Base-by-base conservation (phyloP, 2,797 vertebrate genomes). In the Amazonetta brasiliensis region DNA sequence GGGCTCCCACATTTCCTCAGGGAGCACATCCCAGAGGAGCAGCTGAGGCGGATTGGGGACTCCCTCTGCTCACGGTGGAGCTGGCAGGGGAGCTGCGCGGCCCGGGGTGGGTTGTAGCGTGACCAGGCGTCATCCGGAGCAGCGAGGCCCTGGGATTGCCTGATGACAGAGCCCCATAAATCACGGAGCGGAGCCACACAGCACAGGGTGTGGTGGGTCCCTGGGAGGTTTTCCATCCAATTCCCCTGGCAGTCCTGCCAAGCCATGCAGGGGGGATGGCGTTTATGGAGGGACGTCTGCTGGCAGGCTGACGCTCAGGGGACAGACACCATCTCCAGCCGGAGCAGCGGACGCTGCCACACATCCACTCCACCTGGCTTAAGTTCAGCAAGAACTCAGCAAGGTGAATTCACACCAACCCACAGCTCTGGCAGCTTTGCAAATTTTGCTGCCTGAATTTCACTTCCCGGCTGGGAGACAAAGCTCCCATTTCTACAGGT, bases 41-140 rank as follows among this genome's bases (percentile, higher is more conserved):
- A 52, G 54, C 62, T 8, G 12, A 58, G 68, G 46, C 0, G 0
- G 28, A 8, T 16, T 52, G 13, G 6, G 59, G 72, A 56, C 68
- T 54, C 19, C 71, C 16, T 72, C 3, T 3, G 41, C 3, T 15
- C 50, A 60, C 8, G 17, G 1, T 0, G 4, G 15, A 48, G 48
- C 41, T 58, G 63, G 55, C 25, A 4, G 33, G 41, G 20, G 50
- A 55, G 55, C 64, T 60, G 60, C 44, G 16, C 8, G 50, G 50
- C 72, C 63, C 55, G 22, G 31, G 33, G 19, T 84, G 90, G 58
- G 44, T 39, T 78, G 59, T 17, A 76, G 77, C 76, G 59, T 1
- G 12, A 52, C n/a, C 5, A 2, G 41, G 52, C 5, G 3, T 35
- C 54, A 33, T 14, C 58, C 5, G 2, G 69, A 68, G 60, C 79